These are phyloP conservation scores for Tipula unca DNA, from an alignment of 2,888 invertebrate genomes.

Conservation along the genomic window DNA sequence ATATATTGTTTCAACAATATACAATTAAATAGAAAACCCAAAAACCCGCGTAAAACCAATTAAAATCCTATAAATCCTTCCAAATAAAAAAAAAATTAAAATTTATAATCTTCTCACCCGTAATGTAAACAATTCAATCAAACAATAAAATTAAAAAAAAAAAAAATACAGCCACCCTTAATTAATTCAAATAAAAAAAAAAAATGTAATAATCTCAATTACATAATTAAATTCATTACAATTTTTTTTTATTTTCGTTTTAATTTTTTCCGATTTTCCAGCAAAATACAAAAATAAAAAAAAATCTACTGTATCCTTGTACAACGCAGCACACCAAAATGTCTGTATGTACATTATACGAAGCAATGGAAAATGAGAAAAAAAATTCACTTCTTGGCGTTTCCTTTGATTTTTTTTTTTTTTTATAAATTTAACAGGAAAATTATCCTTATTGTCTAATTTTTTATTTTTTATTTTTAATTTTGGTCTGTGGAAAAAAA, in stretches of 20 bases:
- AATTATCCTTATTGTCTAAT: background rate
- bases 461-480: background rate
- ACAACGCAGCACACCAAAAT: background rate
- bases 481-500: background rate
- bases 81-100: background rate
- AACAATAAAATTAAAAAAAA: background rate
- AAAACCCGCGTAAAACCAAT: background rate
- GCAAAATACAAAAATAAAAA: background rate
- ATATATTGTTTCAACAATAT: background rate
- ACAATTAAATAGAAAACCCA: background rate
- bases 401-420: background rate
- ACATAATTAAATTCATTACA: conserved; percentile 14
- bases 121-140: conserved; percentile 4
- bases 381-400: background rate
- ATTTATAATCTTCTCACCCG: conserved; percentile 4
- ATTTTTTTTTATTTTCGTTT: background rate
- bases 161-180: background rate
- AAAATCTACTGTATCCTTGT: background rate
- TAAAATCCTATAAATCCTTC: background rate
- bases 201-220: background rate
- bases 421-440: background rate
- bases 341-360: too few relatives aligned
- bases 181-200: background rate
- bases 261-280: background rate
- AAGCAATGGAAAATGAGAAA: background rate